Evolutionary conservation across 2,888 invertebrate genomes (phyloP).

Genomic region (Pilophorus perplexus): DNA sequence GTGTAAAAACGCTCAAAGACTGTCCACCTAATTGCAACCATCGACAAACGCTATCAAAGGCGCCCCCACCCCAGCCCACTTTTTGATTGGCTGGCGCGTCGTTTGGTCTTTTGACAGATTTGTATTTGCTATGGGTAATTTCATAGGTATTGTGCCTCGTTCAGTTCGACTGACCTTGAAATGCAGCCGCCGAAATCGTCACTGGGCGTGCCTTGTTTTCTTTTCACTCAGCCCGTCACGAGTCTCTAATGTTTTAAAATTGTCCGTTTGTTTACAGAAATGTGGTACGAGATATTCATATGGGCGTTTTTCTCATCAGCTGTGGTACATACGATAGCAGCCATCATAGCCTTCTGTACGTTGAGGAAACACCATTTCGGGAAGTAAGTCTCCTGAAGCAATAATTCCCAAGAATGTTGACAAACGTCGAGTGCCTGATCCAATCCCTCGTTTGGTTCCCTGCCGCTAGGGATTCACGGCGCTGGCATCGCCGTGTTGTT

Average conservation of each 20-base stretch:
- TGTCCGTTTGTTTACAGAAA: conserved; percentile 62
- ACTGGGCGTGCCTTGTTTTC: neutral
- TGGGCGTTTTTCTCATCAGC: conserved; percentile 94
- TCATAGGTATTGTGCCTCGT: neutral
- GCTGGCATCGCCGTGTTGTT: too few relatives aligned
- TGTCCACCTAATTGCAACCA: neutral
- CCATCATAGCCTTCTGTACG: conserved; percentile 85
- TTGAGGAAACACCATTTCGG: conserved; percentile 92
- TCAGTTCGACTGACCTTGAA: neutral
- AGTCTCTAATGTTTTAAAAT: neutral
- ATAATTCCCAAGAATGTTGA: too few relatives aligned
- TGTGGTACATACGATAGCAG: conserved; percentile 83
- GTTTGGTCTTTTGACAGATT: too few relatives aligned
- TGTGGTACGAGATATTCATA: conserved; percentile 96
- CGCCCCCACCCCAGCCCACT: too few relatives aligned
- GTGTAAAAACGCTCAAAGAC: neutral
- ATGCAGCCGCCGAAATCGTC: neutral
- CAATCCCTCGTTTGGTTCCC: too few relatives aligned
- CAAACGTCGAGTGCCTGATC: too few relatives aligned
- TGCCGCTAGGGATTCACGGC: too few relatives aligned
- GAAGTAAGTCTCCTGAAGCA: conserved; percentile 54
- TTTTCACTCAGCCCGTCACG: too few relatives aligned
- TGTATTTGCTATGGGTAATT: too few relatives aligned
- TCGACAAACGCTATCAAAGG: too few relatives aligned
- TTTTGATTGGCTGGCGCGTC: too few relatives aligned